Evolutionary conservation across 2,113 vertebrate genomes (phyloP), one percentile per base, ranked within the genome.

Genomic region (Dunckerocampus dactyliophorus): DNA sequence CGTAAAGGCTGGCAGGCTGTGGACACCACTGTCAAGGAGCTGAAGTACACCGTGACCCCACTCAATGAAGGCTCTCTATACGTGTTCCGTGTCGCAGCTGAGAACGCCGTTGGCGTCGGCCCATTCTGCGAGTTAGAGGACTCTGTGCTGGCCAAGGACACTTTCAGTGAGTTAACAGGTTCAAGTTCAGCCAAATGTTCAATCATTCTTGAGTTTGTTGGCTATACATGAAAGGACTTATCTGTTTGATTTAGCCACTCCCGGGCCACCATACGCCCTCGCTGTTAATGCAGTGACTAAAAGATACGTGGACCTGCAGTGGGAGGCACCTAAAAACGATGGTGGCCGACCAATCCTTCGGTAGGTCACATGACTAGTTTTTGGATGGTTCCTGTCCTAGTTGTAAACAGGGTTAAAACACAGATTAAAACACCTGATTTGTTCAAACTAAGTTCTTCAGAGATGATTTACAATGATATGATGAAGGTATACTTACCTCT

Each of bases 1-100:
- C 90, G 97, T 45, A 98, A 98, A 86, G 95, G 95, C 76, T 99
- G 97, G 97, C 97, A 99, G 74, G 87, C 91, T 0, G 97, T 99
- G 37, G 97, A 99, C 77, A 99, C 97, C 20, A 99, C 96, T 0
- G 92, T 98, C 17, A 99, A 98, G 78, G 97, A 99, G 53, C 91
- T 90, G 20, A 97, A 92, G 74, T 93, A 92, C 76, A 94, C 92
- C 0, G 96, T 98, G 20, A 92, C 92, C 1, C 97, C 97, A 0
- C 85, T 99, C 53, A 97, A 92, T 0, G 97, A 99, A 62, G 97
- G 97, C 0, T 93, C 96, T 0, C 76, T 99, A 8, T 99, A 99
- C 3, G 93, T 99, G 31, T 99, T 99, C 92, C 92, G 97, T 1
- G 92, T 99, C 11, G 97, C 97, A 47, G 97, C 97, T 5, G 97